Evolutionary conservation across 2,888 invertebrate species (phyloP).

Genomic region (Drosophila imparisetae): DNA sequence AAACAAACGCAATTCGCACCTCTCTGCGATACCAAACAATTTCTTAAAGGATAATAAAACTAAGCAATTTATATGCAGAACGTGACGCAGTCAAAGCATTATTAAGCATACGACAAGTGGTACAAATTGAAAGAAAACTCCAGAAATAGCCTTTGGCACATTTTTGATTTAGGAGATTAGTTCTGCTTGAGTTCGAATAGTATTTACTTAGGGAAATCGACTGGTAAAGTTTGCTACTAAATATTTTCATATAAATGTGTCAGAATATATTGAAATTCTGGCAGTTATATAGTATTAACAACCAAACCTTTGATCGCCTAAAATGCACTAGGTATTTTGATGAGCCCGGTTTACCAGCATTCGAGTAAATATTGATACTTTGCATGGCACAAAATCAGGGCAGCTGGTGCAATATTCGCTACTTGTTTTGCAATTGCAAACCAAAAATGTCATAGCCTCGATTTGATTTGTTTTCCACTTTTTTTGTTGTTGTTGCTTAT

Average conservation of each 20-base stretch:
- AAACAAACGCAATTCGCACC: slow-evolving; percentile 80
- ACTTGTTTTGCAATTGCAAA: slow-evolving; percentile 21
- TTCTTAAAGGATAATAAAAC: slow-evolving; percentile 61
- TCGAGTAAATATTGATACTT: slow-evolving; percentile 15
- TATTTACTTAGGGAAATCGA: not conserved
- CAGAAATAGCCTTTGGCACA: not conserved
- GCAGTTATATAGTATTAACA: not conserved
- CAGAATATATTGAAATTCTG: not conserved
- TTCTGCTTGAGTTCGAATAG: not conserved
- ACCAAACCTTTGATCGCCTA: not conserved
- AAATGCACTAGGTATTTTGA: not conserved
- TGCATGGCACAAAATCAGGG: slow-evolving; percentile 2
- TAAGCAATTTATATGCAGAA: slow-evolving; percentile 84
- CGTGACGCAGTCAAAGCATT: slow-evolving; percentile 47
- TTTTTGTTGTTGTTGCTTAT: not conserved
- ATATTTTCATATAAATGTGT: not conserved
- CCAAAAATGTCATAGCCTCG: slow-evolving; percentile 26
- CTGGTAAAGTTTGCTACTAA: not conserved
- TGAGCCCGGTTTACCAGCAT: not conserved
- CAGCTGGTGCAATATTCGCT: slow-evolving; percentile 37
- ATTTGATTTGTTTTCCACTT: slow-evolving; percentile 15
- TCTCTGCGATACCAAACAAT: slow-evolving; percentile 32
- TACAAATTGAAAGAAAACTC: slow-evolving; percentile 39
- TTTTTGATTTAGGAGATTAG: slow-evolving; percentile 28
- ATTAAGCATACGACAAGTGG: slow-evolving; percentile 58